Evolutionary conservation across 1,140 invertebrate species (phyloP), one percentile per base, ranked within the genome.

Genomic region (Drosophila mauritiana): DNA sequence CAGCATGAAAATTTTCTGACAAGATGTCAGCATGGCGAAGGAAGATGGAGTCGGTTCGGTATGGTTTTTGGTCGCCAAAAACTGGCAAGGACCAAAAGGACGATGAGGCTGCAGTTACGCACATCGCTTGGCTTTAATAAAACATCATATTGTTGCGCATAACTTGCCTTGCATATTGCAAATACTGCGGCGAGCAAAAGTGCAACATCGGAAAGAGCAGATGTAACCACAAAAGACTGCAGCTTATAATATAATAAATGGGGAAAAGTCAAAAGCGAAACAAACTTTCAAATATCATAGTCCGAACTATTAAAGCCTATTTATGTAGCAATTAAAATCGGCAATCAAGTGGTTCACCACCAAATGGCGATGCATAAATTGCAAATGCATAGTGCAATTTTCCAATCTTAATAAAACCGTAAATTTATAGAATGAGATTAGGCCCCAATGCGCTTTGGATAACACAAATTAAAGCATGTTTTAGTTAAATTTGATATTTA

Each of bases 1-100:
- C 81, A 65, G 82, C 82, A 86, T 82, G 82, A 86, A 82, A 83
- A 84, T 80, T 84, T 84, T 89, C 54, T 77, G 76, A 89, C 72
- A 89, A 73, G 72, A 84, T 54, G 61, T 73, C 63, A 62, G 70
- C 61, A 31, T 31, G 31, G 8, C 31, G 31, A 31, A 31, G 39
- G 61, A 42, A 52, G 37, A 27, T 42, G 49, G 27, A 63, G 49
- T 36, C 20, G 22, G 3, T 2, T 22, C 20, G 20, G 3, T 2
- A 22, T 22, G 13, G 27, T 34, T 46, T 69, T 45, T 46, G 51
- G 49, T 51, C 49, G 36, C 20, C 48, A 40, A 65, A 49, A 49
- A 48, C 45, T 17, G 40, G 48, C 54, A 51, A 54, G 17, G 36
- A 51, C 54, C 70, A 57, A 25, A 27, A 64, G 39, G 34, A 73